phyloP scores from a whole-genome alignment of 2,888 invertebrate species.

The Aporophyla nigra region DNA sequence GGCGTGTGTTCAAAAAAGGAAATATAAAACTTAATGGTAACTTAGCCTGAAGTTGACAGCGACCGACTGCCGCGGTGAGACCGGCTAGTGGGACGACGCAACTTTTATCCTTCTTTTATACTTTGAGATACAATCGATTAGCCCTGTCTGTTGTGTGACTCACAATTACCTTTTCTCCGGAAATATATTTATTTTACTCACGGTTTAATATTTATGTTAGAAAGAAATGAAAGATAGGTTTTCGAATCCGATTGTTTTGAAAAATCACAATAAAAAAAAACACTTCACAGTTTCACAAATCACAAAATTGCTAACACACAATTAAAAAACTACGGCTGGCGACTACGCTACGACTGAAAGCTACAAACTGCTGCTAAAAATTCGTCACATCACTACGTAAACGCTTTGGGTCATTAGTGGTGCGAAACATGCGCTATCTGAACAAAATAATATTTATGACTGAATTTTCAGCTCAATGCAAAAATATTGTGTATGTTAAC shows the following conservation, averaged over 20 bases:
- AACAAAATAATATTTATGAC: slow-evolving; percentile 51
- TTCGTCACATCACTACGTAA: slow-evolving; percentile 75
- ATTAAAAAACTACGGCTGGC: slow-evolving; percentile 50
- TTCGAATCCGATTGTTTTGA: not conserved
- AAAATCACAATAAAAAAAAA: slow-evolving; percentile 13
- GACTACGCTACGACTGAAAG: slow-evolving; percentile 72
- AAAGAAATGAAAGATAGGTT: not conserved
- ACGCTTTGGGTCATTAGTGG: slow-evolving; percentile 68
- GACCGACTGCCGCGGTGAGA: slow-evolving; percentile 72
- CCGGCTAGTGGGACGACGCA: slow-evolving; percentile 63
- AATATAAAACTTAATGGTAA: slow-evolving; percentile 78
- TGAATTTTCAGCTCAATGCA: slow-evolving; percentile 27
- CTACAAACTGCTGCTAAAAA: slow-evolving; percentile 79
- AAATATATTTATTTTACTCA: slow-evolving; percentile 30
- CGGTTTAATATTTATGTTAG: not conserved
- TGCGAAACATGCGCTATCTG: slow-evolving; percentile 55
- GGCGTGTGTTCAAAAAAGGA: slow-evolving; percentile 70
- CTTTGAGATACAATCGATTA: slow-evolving; percentile 55
- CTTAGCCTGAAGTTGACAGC: slow-evolving; percentile 86
- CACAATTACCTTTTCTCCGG: slow-evolving; percentile 28
- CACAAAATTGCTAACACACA: slow-evolving; percentile 53
- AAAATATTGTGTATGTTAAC: slow-evolving; percentile 18
- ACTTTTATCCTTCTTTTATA: slow-evolving; percentile 65
- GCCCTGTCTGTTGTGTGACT: slow-evolving; percentile 35
- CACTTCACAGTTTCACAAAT: slow-evolving; percentile 35